A percentile compares a stretch with the other conserved stretches of the same genome.
Conservation (phyloP, 2,113 vertebrate species). For the Oryzias javanicus region DNA sequence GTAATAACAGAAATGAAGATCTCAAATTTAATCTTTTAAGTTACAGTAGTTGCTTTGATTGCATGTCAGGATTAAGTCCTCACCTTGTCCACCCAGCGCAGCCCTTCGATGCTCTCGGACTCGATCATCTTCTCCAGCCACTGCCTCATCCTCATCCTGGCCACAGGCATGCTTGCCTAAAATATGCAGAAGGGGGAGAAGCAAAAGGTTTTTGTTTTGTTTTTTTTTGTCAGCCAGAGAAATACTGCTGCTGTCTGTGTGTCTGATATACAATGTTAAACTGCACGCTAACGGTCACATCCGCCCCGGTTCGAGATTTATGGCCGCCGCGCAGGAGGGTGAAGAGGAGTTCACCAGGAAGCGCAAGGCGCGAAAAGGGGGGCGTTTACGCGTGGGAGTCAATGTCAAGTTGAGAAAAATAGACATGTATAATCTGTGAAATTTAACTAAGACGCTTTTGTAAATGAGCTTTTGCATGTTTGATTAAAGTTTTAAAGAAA, state of each 20-base stretch:
- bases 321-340: background rate
- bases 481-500: too few relatives aligned
- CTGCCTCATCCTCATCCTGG: slow-evolving; percentile 93
- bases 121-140: slow-evolving; percentile 93
- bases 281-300: background rate
- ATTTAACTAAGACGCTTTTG: too few relatives aligned
- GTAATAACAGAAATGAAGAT: background rate
- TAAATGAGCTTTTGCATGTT: too few relatives aligned
- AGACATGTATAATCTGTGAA: too few relatives aligned
- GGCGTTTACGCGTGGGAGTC: slow-evolving; percentile 15
- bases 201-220: too few relatives aligned
- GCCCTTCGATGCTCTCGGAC: slow-evolving; percentile 82
- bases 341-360: slow-evolving; percentile 30
- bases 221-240: background rate
- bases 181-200: slow-evolving; percentile 6
- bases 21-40: background rate
- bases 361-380: background rate
- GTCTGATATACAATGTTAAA: background rate
- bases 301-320: slow-evolving; percentile 5
- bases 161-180: slow-evolving; percentile 84
- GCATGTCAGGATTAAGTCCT: slow-evolving; percentile 1
- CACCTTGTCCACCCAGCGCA: slow-evolving; percentile 93
- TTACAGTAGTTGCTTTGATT: background rate
- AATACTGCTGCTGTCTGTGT: too few relatives aligned
- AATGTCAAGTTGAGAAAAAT: background rate